Conservation (phyloP, 2,888 invertebrate genomes). For the Sphinx pinastri region DNA sequence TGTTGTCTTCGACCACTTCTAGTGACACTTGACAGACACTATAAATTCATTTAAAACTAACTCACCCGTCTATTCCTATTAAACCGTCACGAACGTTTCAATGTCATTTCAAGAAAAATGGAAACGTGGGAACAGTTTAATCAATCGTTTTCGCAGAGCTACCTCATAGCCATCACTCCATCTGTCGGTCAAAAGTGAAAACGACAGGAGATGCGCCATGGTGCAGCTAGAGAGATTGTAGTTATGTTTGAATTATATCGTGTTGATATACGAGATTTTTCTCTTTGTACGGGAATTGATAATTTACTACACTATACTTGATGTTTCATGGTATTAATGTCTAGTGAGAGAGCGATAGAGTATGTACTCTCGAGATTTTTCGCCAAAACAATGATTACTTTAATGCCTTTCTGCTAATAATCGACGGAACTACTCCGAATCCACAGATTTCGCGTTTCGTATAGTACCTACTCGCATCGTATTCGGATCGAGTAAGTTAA, state of each 20-base stretch:
- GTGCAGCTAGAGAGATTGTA: neutral
- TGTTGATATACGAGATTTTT: too few relatives aligned
- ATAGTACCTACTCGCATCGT: too few relatives aligned
- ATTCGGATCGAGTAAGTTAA: too few relatives aligned
- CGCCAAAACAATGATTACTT: too few relatives aligned
- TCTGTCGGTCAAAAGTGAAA: conserved; percentile 8
- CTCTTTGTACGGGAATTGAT: neutral
- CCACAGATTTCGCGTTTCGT: too few relatives aligned
- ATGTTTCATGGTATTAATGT: too few relatives aligned
- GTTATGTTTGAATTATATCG: conserved; percentile 19
- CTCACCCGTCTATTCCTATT: neutral
- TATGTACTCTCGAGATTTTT: neutral
- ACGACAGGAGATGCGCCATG: neutral
- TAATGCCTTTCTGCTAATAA: too few relatives aligned
- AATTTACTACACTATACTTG: neutral
- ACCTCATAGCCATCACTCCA: neutral
- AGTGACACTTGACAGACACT: neutral
- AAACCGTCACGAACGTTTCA: neutral
- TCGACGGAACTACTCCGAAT: too few relatives aligned
- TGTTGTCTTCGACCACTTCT: too few relatives aligned
- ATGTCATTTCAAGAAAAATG: neutral
- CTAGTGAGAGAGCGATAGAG: too few relatives aligned
- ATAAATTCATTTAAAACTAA: neutral
- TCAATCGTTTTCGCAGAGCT: conserved; percentile 5
- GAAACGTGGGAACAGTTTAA: neutral